Evolutionary conservation across 2,113 vertebrate species (phyloP).

Genomic region (Callithrix jacchus): DNA sequence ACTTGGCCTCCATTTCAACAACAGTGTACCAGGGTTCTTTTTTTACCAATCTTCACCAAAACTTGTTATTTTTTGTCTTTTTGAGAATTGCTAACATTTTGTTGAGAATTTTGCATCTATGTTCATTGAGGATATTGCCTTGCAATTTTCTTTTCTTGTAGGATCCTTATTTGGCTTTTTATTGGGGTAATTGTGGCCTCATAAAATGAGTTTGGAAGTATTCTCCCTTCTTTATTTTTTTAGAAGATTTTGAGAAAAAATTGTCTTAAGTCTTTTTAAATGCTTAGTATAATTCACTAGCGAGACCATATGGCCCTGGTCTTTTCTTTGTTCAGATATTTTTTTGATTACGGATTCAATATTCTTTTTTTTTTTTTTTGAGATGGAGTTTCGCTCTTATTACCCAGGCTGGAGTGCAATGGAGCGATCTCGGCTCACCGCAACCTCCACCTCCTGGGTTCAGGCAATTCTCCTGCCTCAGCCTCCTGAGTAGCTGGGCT

Average conservation of each 20-base stretch:
- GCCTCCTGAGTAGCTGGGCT: too few relatives aligned
- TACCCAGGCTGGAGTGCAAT: too few relatives aligned
- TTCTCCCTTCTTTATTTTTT: not conserved
- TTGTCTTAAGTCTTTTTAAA: not conserved
- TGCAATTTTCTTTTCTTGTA: not conserved
- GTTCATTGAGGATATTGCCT: not conserved
- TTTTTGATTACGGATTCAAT: not conserved
- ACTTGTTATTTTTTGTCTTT: too few relatives aligned
- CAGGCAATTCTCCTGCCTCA: too few relatives aligned
- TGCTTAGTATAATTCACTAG: not conserved
- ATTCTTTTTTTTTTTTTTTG: too few relatives aligned
- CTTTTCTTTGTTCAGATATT: not conserved
- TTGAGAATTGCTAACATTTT: too few relatives aligned
- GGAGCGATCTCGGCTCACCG: too few relatives aligned
- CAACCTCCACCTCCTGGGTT: too few relatives aligned
- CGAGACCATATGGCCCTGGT: not conserved
- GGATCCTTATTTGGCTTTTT: not conserved
- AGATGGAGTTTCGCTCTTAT: too few relatives aligned
- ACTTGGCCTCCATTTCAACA: not conserved
- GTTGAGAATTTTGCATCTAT: not conserved
- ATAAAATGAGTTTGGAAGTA: not conserved
- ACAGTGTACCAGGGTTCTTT: too few relatives aligned
- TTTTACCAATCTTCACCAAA: too few relatives aligned
- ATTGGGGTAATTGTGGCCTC: not conserved
- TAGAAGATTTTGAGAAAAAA: not conserved